Conservation (phyloP, 2,113 vertebrate species). For the Eudyptes chrysolophus region DNA sequence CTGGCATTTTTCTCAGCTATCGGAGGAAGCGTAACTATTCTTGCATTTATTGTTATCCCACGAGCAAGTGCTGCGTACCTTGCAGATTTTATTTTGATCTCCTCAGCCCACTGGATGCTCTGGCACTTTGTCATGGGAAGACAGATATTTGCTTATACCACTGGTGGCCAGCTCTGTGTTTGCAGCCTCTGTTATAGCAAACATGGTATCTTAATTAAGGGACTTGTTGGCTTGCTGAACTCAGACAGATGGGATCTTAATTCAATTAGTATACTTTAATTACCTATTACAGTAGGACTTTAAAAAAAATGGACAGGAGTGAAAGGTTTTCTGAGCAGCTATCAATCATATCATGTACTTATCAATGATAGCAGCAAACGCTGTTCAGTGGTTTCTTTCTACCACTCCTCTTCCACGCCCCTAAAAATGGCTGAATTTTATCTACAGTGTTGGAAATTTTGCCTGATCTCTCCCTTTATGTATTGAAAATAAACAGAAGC, state of each 20-base stretch:
- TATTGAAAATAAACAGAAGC: background rate
- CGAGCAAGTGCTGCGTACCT: background rate
- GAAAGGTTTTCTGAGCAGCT: background rate
- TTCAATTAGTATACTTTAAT: constrained; percentile 80
- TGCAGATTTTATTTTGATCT: background rate
- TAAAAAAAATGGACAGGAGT: constrained; percentile 32
- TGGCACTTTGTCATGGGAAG: background rate
- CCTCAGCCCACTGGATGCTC: background rate
- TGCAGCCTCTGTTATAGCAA: constrained; percentile 60
- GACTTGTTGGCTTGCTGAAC: constrained; percentile 68
- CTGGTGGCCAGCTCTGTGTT: constrained; percentile 17
- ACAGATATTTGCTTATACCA: background rate
- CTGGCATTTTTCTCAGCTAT: background rate
- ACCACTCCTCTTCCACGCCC: background rate
- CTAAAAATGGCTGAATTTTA: background rate
- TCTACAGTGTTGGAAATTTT: background rate
- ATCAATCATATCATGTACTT: background rate
- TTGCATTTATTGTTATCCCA: background rate
- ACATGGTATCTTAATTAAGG: constrained; percentile 66
- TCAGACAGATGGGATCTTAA: constrained; percentile 78
- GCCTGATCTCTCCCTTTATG: background rate
- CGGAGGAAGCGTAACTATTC: background rate
- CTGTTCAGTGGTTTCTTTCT: background rate
- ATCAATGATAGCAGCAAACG: background rate
- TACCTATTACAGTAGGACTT: constrained; percentile 66